These are phyloP conservation scores for Diaprepes abbreviatus DNA, from an alignment of 2,888 invertebrate species.

Conservation along the genomic window DNA sequence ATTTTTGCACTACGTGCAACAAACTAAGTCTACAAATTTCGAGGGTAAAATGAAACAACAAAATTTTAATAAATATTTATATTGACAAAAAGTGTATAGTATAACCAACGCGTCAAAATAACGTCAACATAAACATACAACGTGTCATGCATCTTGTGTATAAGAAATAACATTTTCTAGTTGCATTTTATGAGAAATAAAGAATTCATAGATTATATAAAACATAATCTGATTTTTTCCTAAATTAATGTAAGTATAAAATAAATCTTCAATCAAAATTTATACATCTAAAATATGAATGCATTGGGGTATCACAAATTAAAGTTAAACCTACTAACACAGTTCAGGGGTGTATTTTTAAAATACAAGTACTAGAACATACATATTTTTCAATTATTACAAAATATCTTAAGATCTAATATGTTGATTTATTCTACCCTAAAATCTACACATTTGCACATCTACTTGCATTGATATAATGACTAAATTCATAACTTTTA, in stretches of 20 bases:
- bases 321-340: slow-evolving; percentile 48
- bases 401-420: slow-evolving; percentile 29
- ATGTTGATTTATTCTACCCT: slow-evolving; percentile 12
- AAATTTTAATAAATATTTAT: neutral
- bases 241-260: slow-evolving; percentile 10
- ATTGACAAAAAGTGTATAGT: slow-evolving; percentile 13
- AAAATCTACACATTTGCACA: slow-evolving; percentile 16
- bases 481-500: slow-evolving; percentile 33
- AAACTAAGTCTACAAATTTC: too few relatives aligned
- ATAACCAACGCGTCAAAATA: slow-evolving; percentile 7
- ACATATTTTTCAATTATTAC: slow-evolving; percentile 31
- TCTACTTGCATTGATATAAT: slow-evolving; percentile 46
- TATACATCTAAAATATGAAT: slow-evolving; percentile 35
- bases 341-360: slow-evolving; percentile 35
- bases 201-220: neutral
- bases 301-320: slow-evolving; percentile 48
- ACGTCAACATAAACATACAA: neutral
- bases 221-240: slow-evolving; percentile 6
- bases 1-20: too few relatives aligned
- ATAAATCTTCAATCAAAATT: neutral
- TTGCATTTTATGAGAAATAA: neutral
- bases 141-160: neutral
- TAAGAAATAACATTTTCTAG: neutral
- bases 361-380: slow-evolving; percentile 30
- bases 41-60: slow-evolving; percentile 1